These are phyloP conservation scores for Amazona guildingii DNA, from an alignment of 2,113 vertebrate genomes.

Conservation along the genomic window DNA sequence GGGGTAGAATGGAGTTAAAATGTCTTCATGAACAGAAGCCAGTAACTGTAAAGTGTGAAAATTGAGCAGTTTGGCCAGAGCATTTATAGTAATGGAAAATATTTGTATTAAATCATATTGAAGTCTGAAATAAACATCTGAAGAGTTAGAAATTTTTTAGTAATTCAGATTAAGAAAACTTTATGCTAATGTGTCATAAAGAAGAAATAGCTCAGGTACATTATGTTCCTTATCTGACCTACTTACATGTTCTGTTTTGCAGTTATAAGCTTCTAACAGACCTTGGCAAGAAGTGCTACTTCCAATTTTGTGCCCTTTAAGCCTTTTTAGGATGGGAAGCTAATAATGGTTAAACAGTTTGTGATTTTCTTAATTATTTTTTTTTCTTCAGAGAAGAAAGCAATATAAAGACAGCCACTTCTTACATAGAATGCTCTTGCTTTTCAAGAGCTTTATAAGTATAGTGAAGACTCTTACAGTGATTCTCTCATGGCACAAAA, in stretches of 20 bases:
- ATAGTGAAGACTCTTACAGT: background rate
- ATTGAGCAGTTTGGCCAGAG: constrained; percentile 6
- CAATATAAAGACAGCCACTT: background rate
- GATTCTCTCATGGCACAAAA: background rate
- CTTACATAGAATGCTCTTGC: background rate
- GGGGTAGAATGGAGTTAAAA: background rate
- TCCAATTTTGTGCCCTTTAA: background rate
- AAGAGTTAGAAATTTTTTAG: background rate
- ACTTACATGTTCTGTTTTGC: background rate
- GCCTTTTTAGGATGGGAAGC: background rate
- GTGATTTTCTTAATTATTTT: background rate
- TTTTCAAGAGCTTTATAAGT: background rate
- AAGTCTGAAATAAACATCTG: background rate
- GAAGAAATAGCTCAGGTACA: background rate
- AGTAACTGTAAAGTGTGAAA: background rate
- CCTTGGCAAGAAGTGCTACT: background rate
- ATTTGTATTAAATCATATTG: constrained; percentile 21
- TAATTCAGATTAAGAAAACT: constrained; percentile 1
- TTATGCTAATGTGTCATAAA: constrained; percentile 12
- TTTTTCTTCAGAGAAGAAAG: background rate
- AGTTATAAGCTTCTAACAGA: background rate
- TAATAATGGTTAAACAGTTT: background rate
- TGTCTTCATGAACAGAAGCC: background rate
- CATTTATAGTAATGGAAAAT: constrained; percentile 46
- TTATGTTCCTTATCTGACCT: constrained; percentile 40